These are phyloP conservation scores for Gallinago paraguaiae DNA, from an alignment of 2,113 vertebrate genomes.

Conservation along the genomic window DNA sequence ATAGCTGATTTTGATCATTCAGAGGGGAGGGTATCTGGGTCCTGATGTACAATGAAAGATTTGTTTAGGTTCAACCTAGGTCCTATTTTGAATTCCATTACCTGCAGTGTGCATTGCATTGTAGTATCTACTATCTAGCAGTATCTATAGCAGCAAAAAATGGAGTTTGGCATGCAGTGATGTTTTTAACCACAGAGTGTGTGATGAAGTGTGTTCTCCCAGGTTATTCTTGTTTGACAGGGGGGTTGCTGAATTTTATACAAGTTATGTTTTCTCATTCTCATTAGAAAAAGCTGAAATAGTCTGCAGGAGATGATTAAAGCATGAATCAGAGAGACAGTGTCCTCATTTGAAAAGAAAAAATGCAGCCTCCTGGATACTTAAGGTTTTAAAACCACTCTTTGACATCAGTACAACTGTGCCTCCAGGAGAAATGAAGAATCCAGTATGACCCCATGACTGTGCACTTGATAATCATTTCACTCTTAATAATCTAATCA, in stretches of 20 bases:
- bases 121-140: not conserved
- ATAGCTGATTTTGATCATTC: not conserved
- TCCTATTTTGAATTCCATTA: not conserved
- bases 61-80: not conserved
- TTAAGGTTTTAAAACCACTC: not conserved
- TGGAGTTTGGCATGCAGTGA: not conserved
- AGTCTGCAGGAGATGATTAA: not conserved
- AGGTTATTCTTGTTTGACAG: not conserved
- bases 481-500: constrained; percentile 50
- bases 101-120: not conserved
- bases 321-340: not conserved
- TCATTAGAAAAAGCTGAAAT: not conserved
- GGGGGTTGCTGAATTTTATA: not conserved
- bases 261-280: not conserved
- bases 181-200: not conserved
- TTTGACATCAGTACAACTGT: constrained; percentile 15
- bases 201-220: not conserved
- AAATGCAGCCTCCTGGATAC: constrained; percentile 14
- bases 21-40: not conserved
- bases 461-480: constrained; percentile 48
- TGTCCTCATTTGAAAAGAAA: constrained; percentile 14
- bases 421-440: constrained; percentile 23
- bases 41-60: not conserved
- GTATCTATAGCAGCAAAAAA: not conserved
- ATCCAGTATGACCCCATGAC: constrained; percentile 26